Base-by-base conservation (phyloP, 2,888 invertebrate species). In the Xiphydria camelus region DNA sequence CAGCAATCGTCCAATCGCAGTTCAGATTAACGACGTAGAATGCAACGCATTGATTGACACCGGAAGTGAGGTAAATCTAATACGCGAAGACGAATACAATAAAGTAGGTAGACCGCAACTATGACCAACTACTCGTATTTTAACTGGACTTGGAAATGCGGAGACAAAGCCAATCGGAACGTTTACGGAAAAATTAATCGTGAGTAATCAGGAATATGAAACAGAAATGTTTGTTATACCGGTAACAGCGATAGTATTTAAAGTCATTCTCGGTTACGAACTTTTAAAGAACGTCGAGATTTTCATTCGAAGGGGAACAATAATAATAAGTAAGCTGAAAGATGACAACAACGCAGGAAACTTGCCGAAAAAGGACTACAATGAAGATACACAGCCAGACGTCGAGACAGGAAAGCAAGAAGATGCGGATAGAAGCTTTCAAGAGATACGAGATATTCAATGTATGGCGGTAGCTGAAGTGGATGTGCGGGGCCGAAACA, bases 231-330 rank as follows among this genome's bases (percentile, higher is more conserved):
- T 33, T 25, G 38, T 41, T 4, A 12, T 49, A 1, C 38, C 45
- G 2, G n/a, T 1, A 1, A 10, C 4, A 1, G 21, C 25, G 5
- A 45, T 45, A 41, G 18, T 4, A 4, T 18, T 19, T 1, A 23
- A 37, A 17, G 20, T 45, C 2, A 45, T 49, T 4, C 25, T 49
- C 1, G 49, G 45, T 21, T 20, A 19, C 1, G 33, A 45, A 7
- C 32, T 49, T 2, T 12, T 49, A 6, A 7, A 7, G 4, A 20
- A 34, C 4, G 20, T 7, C 0, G 41, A 49, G 3, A 21, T 49
- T 1, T n/a, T 6, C 1, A 49, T 45, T 20, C 7, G 18, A 3
- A 34, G 12, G n/a, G 49, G 41, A 7, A 20, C 20, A 5, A 20
- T 35, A 20, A n/a, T 17, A 12, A 35, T 35, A 18, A 35, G 22